phyloP scores from a whole-genome alignment of 1,140 invertebrate genomes.

The Dryas iulia region DNA sequence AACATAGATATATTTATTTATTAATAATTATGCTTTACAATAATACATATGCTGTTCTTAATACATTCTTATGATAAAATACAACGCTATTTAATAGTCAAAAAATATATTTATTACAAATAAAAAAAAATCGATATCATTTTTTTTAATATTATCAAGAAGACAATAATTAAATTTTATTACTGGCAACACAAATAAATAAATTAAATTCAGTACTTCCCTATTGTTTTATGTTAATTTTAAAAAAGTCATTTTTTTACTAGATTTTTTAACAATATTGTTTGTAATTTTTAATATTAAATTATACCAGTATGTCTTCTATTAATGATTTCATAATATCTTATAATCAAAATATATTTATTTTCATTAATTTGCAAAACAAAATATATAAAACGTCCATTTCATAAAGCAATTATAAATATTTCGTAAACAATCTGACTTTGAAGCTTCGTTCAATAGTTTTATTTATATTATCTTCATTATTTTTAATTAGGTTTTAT shows the following conservation, averaged over 20 bases:
- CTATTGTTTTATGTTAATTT: neutral
- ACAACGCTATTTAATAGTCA: neutral
- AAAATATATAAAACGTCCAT: conserved; percentile 1
- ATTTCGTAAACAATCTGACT: neutral
- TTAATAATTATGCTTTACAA: neutral
- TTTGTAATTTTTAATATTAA: no score
- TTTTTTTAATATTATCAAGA: neutral
- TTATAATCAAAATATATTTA: neutral
- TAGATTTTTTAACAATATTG: no score
- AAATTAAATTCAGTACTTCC: neutral
- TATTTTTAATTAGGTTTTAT: neutral
- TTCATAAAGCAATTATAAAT: neutral
- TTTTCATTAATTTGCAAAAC: neutral
- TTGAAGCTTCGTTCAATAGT: neutral
- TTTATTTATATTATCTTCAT: neutral
- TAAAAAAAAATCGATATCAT: neutral
- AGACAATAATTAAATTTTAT: neutral
- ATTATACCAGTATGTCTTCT: no score
- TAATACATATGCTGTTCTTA: neutral
- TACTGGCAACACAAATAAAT: neutral
- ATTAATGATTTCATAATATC: no score
- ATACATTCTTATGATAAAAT: neutral
- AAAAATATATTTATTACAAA: neutral
- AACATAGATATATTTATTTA: neutral
- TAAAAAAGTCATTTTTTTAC: no score